Evolutionary conservation across 2,113 vertebrate species (phyloP).

Genomic region (Phasianus colchicus): DNA sequence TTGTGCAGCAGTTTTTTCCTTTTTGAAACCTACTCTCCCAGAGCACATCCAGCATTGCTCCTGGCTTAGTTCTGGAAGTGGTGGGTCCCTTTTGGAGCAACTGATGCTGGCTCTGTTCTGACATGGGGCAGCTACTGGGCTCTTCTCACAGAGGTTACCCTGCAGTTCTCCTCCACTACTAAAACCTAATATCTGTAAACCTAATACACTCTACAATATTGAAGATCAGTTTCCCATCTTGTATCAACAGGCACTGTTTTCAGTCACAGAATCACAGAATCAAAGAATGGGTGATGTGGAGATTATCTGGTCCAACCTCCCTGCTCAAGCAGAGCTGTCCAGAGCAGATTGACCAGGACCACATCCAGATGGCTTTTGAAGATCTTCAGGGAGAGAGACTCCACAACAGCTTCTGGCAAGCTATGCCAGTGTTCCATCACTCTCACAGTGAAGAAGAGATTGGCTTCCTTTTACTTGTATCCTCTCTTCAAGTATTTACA

Average conservation of each 20-base stretch:
- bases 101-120: neutral
- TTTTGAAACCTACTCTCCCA: neutral
- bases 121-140: neutral
- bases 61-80: neutral
- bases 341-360: neutral
- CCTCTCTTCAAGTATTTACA: neutral
- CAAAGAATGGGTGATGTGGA: neutral
- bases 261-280: neutral
- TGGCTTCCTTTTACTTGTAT: neutral
- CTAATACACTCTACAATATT: neutral
- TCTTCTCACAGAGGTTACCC: neutral
- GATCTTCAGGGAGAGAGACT: neutral
- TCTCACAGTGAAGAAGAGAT: no score
- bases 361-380: neutral
- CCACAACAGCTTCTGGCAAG: neutral
- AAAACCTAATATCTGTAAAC: neutral
- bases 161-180: neutral
- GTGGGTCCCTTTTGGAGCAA: neutral
- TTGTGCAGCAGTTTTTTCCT: neutral
- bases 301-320: neutral
- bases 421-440: no score
- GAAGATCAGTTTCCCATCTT: neutral
- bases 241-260: neutral
- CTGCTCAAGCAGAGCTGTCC: neutral
- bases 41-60: neutral